Percentiles rank a stretch among this genome's conserved stretches.
Conservation (phyloP, 2,888 invertebrate genomes). For the Callimorpha dominula region DNA sequence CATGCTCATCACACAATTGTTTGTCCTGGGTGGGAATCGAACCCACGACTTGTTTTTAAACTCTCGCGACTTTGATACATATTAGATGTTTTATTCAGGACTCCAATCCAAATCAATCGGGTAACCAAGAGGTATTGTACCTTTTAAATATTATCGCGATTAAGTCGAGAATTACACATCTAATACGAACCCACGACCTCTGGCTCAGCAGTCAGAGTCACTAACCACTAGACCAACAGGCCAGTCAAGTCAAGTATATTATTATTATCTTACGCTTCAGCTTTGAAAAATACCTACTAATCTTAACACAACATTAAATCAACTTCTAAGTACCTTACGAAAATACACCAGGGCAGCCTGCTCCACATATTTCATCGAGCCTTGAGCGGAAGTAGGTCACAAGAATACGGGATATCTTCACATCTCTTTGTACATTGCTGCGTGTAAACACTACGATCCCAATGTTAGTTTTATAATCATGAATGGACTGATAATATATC, state of each 20-base stretch:
- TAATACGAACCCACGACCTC: too few species aligned
- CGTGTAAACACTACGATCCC: conserved; percentile 5
- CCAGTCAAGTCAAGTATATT: background rate
- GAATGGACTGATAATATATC: conserved; percentile 12
- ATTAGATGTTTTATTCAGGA: too few species aligned
- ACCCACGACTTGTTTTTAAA: too few species aligned
- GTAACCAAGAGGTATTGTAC: too few species aligned
- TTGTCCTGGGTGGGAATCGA: too few species aligned
- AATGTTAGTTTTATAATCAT: conserved; percentile 6
- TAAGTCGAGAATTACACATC: too few species aligned
- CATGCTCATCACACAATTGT: too few species aligned
- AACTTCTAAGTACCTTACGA: background rate
- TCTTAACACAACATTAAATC: background rate
- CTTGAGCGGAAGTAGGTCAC: conserved; percentile 42
- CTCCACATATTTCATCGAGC: conserved; percentile 22
- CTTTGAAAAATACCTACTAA: background rate
- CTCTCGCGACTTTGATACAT: too few species aligned
- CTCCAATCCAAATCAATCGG: too few species aligned
- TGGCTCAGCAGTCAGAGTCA: too few species aligned
- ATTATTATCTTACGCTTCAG: background rate
- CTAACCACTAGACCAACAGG: too few species aligned
- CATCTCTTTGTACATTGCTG: conserved; percentile 7
- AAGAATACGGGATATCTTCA: conserved; percentile 13
- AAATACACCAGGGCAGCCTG: conserved; percentile 3
- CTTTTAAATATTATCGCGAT: too few species aligned